phyloP scores from a whole-genome alignment of 2,113 vertebrate genomes.

The Pristiophorus japonicus region DNA sequence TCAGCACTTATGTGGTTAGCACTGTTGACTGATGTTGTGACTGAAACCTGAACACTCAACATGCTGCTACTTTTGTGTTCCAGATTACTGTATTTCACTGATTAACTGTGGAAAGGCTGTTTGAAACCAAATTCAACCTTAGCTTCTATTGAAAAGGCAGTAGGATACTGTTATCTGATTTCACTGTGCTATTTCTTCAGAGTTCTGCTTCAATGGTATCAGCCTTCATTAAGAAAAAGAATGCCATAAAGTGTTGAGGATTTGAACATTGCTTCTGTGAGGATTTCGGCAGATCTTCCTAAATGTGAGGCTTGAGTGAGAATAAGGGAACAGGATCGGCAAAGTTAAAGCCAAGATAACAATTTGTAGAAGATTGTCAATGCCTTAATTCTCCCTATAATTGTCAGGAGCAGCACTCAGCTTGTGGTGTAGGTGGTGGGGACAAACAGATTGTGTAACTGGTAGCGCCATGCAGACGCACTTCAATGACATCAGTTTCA shows the following conservation, averaged over 20 bases:
- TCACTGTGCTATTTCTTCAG: neutral
- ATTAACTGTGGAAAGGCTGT: neutral
- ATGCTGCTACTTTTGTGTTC: neutral
- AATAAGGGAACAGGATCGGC: neutral
- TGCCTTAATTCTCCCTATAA: neutral
- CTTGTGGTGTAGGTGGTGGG: slow-evolving; percentile 44
- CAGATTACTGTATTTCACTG: neutral
- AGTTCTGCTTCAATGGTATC: neutral
- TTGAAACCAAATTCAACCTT: neutral
- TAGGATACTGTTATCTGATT: neutral
- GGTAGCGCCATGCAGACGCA: slow-evolving; percentile 45
- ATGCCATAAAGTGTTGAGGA: neutral
- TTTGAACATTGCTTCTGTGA: neutral
- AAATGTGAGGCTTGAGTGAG: neutral
- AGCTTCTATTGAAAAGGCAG: neutral
- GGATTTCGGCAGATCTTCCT: neutral
- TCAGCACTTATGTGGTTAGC: neutral
- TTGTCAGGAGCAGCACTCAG: neutral
- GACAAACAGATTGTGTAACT: slow-evolving; percentile 46
- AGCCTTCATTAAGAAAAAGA: neutral
- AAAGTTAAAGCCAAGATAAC: neutral
- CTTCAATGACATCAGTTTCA: slow-evolving; percentile 34
- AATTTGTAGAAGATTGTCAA: neutral
- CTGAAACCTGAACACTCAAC: neutral
- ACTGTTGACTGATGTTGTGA: neutral